Evolutionary conservation across 2,797 vertebrate genomes (phyloP), one percentile per base, ranked within the genome.

Genomic region (Chromobotia macracanthus): DNA sequence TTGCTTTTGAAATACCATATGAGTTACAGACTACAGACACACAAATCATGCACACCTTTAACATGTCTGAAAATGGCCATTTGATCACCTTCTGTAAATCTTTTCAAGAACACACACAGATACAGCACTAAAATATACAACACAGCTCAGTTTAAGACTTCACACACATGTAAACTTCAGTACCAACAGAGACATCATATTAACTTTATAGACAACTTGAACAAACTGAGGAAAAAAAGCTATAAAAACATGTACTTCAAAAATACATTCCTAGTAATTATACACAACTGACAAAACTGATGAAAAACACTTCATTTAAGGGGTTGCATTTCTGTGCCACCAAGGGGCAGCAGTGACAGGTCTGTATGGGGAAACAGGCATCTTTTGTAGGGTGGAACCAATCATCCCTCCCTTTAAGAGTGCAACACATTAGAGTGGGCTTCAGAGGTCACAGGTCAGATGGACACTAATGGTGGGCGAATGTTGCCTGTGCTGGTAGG

Each of bases 401-500:
- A n/a, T 5, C 51, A 12, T 18, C 25, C 8, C 25, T 35, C 60
- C 60, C 31, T 61, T 31, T 7, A 12, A 25, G 68, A 38, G 38
- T 58, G 38, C 38, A 58, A 58, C 21, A 58, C 55, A 25, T 61
- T 31, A 31, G 12, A 51, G 38, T 23, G 41, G 76, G 85, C 83
- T 74, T 91, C 86, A 91, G 80, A 89, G 80, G 82, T 98, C 97
- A 80, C 95, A 92, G 86, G 96, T 95, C 12, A 99, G 90, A 86
- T 96, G 97, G 87, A 98, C 92, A 81, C 96, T 97, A 89, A 98
- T 95, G 90, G 95, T 98, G 74, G 96, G 96, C 80, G 96, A 96
- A 80, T 94, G 94, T 83, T 94, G 96, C 55, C 93, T 94, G 90
- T 95, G 95, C 84, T 95, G 89, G 6, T 88, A 89, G 86, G 86